Base-by-base conservation (phyloP, 37 sponge, comb jelly and placozoan species). In the Halisarca cf. caerulea region DNA sequence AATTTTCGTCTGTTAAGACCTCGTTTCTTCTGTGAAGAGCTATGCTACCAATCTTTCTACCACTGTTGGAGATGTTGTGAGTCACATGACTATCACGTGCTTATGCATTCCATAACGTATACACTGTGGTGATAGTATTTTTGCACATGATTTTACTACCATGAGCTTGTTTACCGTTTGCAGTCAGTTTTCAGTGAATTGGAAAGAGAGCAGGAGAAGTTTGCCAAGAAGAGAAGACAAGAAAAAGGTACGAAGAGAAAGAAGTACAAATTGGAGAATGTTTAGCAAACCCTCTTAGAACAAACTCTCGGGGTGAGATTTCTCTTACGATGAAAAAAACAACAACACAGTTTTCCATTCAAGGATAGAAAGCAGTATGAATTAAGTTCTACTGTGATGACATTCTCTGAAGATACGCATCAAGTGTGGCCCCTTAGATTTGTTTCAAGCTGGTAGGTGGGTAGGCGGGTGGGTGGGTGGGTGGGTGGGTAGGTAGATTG, bases 201-300 rank as follows among this genome's bases (percentile, higher is more conserved):
- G 74, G 80, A 91, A 17, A 58, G 82, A 24, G 92, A 96, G 59
- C 94, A 96, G 72, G 80, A 89, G 64, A 87, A 91, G 82, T 96
- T 96, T 89, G 81, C 59, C 27, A 71, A 83, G 47, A 85, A 87
- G 64, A 77, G 83, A 47, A 78, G 83, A 59, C 53, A 85, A 80
- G 75, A 80, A 38, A 88, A 85, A 84, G 91, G 91, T 90, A 55
- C 6, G 72, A 33, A 51, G n/a, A n/a, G n/a, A n/a, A n/a, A n/a
- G n/a, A n/a, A n/a, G n/a, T 54, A 17, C 17, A 11, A 17, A 54
- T 54, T 17, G 11, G 57, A 18, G 57, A 18, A 17, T 54, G 17
- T 54, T 54, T 54, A 54, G 17, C 57, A 20, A 11, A 54, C 17
- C 57, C 11, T 54, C 17, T 11, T 17, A 54, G 17, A 11, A 20